Base-by-base conservation (phyloP, 2,113 vertebrate species). In the Vidua chalybeata region DNA sequence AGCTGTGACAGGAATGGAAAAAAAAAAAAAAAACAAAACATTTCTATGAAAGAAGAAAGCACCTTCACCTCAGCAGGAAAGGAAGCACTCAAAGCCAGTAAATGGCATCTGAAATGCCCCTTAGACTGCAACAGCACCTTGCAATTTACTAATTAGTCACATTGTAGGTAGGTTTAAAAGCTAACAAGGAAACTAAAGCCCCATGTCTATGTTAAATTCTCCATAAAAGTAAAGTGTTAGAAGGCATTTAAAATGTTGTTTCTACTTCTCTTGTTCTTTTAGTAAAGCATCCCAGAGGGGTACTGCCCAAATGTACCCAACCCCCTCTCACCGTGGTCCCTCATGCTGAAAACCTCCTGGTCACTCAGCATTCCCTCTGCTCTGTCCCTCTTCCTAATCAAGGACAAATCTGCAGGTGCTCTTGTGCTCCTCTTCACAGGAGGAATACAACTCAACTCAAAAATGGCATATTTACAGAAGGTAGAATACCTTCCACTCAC, bases 291-390 rank as follows among this genome's bases (percentile, higher is more conserved):
- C 1, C 1, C 10, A 30, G 26, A 31, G 28, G 14, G 10, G 21
- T 35, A 46, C 5, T 33, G 45, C 45, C 39, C 17, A 51, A 49
- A 56, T 9, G 2, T 14, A 49, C 37, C 9, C 9, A 24, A 5
- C 0, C 1, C 19, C 5, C 27, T 52, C 1, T 0, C 13, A 12
- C 18, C 0, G 0, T 10, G 7, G 43, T 37, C 22, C 2, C 0
- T 31, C 51, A n/a, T 15, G 3, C 33, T 12, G 27, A n/a, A 56
- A 33, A 20, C 13, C 48, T 37, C 28, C 22, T 0, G 0, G 10
- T 7, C 2, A 1, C 35, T 43, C 33, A 43, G 45, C 18, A 28
- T 21, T 52, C 19, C 20, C 46, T 35, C 55, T 64, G 45, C 21
- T n/a, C 52, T 39, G 23, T 12, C 18, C 19, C 15, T 63, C 71